Evolutionary conservation across 2,888 invertebrate species (phyloP).

Genomic region (Micoletzkya japonica): DNA sequence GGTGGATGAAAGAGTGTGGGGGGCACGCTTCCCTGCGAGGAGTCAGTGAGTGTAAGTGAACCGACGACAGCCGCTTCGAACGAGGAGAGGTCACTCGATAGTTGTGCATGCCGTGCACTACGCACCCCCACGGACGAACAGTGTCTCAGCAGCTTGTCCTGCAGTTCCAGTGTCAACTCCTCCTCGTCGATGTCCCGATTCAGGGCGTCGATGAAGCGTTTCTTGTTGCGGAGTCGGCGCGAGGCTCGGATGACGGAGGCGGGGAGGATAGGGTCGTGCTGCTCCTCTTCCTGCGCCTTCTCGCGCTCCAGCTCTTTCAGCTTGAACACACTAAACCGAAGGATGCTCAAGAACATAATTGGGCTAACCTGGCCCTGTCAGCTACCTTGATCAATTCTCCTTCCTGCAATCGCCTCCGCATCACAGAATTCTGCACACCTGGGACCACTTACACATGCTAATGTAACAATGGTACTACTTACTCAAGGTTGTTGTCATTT

Average conservation of each 20-base stretch:
- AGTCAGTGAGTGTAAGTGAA: too few relatives aligned
- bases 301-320: neutral
- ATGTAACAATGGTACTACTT: neutral
- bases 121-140: neutral
- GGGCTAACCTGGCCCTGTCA: neutral
- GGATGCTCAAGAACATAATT: constrained; percentile 1
- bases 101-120: too few relatives aligned
- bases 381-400: constrained; percentile 36
- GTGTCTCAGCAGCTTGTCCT: neutral
- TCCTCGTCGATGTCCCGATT: constrained; percentile 18
- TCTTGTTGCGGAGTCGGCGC: constrained; percentile 1
- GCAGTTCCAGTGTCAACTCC: constrained; percentile 4
- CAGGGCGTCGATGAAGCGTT: constrained; percentile 17
- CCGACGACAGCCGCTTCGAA: neutral
- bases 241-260: neutral
- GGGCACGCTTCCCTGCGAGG: too few relatives aligned
- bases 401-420: constrained; percentile 44
- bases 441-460: constrained; percentile 9
- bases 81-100: too few relatives aligned
- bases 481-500: too few relatives aligned
- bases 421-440: constrained; percentile 44
- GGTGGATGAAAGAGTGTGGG: too few relatives aligned
- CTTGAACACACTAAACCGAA: neutral
- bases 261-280: neutral
- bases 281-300: neutral